Evolutionary conservation across 2,113 vertebrate species (phyloP), one percentile per base, ranked within the genome.

Genomic region (Platichthys stellatus): DNA sequence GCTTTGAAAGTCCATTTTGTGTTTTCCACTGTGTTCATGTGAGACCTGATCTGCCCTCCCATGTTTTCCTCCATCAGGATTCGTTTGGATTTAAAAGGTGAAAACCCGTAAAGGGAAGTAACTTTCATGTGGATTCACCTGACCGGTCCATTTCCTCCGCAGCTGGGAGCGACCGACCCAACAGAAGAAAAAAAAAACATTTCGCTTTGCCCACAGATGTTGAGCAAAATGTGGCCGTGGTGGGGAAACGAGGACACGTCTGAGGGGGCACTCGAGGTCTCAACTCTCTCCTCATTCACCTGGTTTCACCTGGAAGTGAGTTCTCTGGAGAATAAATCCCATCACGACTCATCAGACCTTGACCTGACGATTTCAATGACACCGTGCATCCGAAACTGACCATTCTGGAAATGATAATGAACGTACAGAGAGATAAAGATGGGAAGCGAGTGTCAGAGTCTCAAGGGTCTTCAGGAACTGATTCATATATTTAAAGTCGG

Each of bases 101-200:
- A 76, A 31, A 76, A 63, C 61, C 65, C 5, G 17, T 78, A 76
- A 76, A 69, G 68, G 57, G 67, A 68, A 7, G 69, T 75, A 72
- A 59, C 70, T 86, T 87, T 86, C 86, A 75, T 59, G 76, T 85
- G 85, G 81, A 80, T 84, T 78, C 86, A 86, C 84, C 76, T 92
- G 89, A 87, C 74, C 7, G 85, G 21, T 76, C 87, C 61, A 72
- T 90, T 88, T 82, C 69, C 78, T 82, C 28, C 15, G 60, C 83
- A 90, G 78, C 79, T 82, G 85, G 51, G 65, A 57, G 63, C 66
- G 53, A 38, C 4, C 35, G 59, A 80, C 63, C 67, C 61, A 54
- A 13, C 20, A 83, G 80, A 74, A 78, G 63, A 7, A 28, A 24
- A 28, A 28, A 28, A 28, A 4, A 1, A 56, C 40, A 6, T 51